Base-by-base conservation (phyloP, 2,888 invertebrate species). In the Chloroclystis v-ata region DNA sequence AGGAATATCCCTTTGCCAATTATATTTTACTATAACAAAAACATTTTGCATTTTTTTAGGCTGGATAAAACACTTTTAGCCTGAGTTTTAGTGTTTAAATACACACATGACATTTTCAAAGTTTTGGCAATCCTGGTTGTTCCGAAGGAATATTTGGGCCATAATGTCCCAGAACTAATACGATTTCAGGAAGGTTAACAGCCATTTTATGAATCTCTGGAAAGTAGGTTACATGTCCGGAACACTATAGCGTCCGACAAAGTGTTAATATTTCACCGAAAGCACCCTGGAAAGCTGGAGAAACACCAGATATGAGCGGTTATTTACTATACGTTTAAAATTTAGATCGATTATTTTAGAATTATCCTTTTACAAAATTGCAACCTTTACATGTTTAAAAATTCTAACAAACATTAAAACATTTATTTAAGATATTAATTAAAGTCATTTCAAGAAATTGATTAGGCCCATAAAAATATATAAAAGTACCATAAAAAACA, bases 251-350 rank as follows among this genome's bases (percentile, higher is more conserved):
- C 26, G 29, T 41, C 13, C 28, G 35, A 35, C 29, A 43, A 42
- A 49, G 49, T 46, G 38, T 29, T 29, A 16, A 52, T 52, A 52
- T 43, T 48, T 46, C 43, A 37, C 12, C 37, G 14, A 24, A 45
- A 45, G 42, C 35, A 43, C 48, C 38, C 43, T 43, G 33, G 14
- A 46, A 43, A 48, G 37, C 40, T 45, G 20, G 35, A 28, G 10
- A 14, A 30, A 13, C 39, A 13, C 29, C 20, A 32, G 43, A 40
- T 40, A 39, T 35, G 30, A 35, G 35, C 26, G 4, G 13, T 49
- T 52, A 52, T 50, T 60, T 54, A 43, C 26, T 37, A 44, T 8
- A 25, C 20, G 39, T 45, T 48, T 16, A 48, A 39, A 38, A 42
- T 37, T 43, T 26, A 6, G 28, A 28, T 20, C 5, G 20, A n/a